phyloP scores from a whole-genome alignment of 1,140 invertebrate species.

The Drosophila kanapiae region DNA sequence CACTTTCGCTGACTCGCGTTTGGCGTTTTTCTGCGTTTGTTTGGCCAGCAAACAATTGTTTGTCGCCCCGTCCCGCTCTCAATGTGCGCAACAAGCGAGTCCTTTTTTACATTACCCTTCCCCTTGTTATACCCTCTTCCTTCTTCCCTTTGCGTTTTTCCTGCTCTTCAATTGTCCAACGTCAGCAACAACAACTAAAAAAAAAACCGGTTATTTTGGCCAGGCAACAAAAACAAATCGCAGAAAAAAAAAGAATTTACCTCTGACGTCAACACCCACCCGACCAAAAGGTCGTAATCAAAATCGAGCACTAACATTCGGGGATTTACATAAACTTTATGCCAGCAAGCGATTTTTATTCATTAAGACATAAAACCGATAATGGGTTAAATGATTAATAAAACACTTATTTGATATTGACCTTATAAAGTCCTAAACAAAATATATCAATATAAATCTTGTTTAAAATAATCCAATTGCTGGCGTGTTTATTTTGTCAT shows the following conservation, averaged over 20 bases:
- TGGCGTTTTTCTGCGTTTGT: conserved; percentile 16
- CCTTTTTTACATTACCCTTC: conserved; percentile 30
- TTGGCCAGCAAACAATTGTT: conserved; percentile 37
- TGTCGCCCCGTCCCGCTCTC: conserved; percentile 20
- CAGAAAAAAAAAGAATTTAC: conserved; percentile 52
- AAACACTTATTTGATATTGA: background rate
- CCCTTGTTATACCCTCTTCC: conserved; percentile 2
- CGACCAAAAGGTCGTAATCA: conserved; percentile 45
- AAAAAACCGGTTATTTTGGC: conserved; percentile 75
- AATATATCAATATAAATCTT: background rate
- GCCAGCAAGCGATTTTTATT: background rate
- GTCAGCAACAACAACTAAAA: conserved; percentile 54
- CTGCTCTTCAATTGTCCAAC: conserved; percentile 51
- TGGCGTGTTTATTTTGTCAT: background rate
- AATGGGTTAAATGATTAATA: background rate
- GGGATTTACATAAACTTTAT: background rate
- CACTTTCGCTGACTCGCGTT: conserved; percentile 45
- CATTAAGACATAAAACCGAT: background rate
- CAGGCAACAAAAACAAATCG: conserved; percentile 56
- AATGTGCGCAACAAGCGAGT: conserved; percentile 51
- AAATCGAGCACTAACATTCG: conserved; percentile 3
- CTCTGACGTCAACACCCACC: conserved; percentile 75
- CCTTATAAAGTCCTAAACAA: background rate
- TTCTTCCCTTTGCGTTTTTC: conserved; percentile 3
- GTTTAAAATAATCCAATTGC: background rate